Evolutionary conservation across 2,113 vertebrate genomes (phyloP).

Genomic region (Brachyhypopomus occidentalis): DNA sequence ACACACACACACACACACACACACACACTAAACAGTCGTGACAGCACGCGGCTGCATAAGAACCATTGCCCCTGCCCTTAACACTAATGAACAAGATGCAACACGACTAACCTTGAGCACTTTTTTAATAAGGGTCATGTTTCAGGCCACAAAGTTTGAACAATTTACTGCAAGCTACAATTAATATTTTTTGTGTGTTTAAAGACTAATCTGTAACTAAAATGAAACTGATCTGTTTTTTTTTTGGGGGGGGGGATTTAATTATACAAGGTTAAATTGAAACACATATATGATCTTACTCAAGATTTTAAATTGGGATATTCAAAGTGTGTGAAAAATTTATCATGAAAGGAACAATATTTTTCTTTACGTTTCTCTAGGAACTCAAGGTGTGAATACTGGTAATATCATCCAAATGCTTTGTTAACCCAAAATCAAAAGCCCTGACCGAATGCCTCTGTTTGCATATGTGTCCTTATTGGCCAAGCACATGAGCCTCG

Average conservation of each 20-base stretch:
- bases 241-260: slow-evolving; percentile 38
- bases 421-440: neutral
- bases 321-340: too few relatives aligned
- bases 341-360: too few relatives aligned
- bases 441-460: neutral
- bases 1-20: neutral
- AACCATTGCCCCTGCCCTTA: slow-evolving; percentile 26
- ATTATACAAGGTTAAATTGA: neutral
- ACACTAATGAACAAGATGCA: slow-evolving; percentile 44
- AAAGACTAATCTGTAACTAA: slow-evolving; percentile 1
- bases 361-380: too few relatives aligned
- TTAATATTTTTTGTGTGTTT: slow-evolving; percentile 31
- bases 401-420: too few relatives aligned
- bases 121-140: slow-evolving; percentile 26
- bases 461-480: neutral
- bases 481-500: neutral
- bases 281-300: neutral
- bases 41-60: neutral
- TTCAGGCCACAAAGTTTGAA: slow-evolving; percentile 35
- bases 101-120: slow-evolving; percentile 28
- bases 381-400: too few relatives aligned
- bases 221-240: slow-evolving; percentile 42
- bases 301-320: too few relatives aligned
- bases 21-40: neutral
- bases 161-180: slow-evolving; percentile 48